Conservation (phyloP, 2,888 invertebrate genomes). For the Malthinus flaveolus region DNA sequence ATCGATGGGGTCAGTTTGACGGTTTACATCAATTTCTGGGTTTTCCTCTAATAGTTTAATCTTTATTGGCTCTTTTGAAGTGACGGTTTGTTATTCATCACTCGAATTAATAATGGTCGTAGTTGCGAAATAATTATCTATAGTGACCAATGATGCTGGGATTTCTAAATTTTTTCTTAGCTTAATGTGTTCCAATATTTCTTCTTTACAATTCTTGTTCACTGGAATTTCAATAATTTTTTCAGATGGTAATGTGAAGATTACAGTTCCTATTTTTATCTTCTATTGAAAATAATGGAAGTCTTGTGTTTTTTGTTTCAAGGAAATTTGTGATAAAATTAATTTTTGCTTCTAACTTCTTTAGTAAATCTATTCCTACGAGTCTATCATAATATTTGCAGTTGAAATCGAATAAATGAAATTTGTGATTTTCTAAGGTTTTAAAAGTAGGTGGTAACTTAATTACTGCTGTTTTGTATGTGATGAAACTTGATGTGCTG, state of each 20-base stretch:
- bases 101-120: not conserved
- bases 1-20: too few species aligned
- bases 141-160: not conserved
- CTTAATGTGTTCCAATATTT: not conserved
- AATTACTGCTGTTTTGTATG: not conserved
- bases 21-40: not conserved
- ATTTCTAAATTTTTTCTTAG: not conserved
- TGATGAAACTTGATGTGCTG: not conserved
- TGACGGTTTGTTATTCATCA: not conserved
- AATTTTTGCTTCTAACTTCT: not conserved
- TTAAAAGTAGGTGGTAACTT: not conserved
- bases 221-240: not conserved
- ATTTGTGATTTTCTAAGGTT: not conserved
- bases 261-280: not conserved
- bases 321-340: not conserved
- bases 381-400: not conserved
- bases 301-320: not conserved
- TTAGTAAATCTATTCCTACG: not conserved
- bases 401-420: not conserved
- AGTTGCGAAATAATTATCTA: not conserved
- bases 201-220: not conserved
- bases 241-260: not conserved
- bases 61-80: not conserved
- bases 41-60: not conserved
- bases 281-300: not conserved